Percentiles rank a stretch among this genome's conserved stretches.
Evolutionary conservation across 1,140 invertebrate genomes (phyloP).

Genomic region (Zaprionus camerounensis): DNA sequence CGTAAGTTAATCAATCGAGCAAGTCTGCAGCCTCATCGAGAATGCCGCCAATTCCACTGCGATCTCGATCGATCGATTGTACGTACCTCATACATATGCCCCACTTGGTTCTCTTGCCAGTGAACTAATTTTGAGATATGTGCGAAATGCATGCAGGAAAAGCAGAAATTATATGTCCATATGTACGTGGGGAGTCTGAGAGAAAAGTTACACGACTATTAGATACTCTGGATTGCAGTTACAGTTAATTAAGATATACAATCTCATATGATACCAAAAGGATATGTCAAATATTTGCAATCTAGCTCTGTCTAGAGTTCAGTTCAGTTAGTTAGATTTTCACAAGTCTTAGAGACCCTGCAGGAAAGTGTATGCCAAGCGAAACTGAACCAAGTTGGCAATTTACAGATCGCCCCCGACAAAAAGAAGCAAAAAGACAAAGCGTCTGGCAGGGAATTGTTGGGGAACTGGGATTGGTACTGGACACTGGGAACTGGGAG

Average conservation of each 20-base stretch:
- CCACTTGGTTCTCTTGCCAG: slow-evolving; percentile 12
- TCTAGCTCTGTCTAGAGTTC: not conserved
- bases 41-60: slow-evolving; percentile 66
- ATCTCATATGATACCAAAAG: not conserved
- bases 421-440: slow-evolving; percentile 10
- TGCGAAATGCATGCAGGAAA: slow-evolving; percentile 51
- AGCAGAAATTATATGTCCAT: not conserved
- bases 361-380: not conserved
- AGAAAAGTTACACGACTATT: not conserved
- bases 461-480: not conserved
- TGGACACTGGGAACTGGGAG: not conserved
- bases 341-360: not conserved
- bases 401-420: slow-evolving; percentile 65
- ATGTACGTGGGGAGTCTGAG: not conserved
- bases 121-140: slow-evolving; percentile 80
- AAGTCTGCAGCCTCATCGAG: slow-evolving; percentile 20
- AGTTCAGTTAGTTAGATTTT: too few species aligned
- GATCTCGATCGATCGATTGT: slow-evolving; percentile 62
- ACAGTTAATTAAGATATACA: not conserved
- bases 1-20: slow-evolving; percentile 58
- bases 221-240: not conserved
- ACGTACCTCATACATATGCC: not conserved
- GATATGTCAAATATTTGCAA: not conserved
- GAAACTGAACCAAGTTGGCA: slow-evolving; percentile 28
- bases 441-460: slow-evolving; percentile 2